These are phyloP conservation scores for Nesidiocoris tenuis DNA, from an alignment of 2,888 invertebrate species.

Conservation along the genomic window DNA sequence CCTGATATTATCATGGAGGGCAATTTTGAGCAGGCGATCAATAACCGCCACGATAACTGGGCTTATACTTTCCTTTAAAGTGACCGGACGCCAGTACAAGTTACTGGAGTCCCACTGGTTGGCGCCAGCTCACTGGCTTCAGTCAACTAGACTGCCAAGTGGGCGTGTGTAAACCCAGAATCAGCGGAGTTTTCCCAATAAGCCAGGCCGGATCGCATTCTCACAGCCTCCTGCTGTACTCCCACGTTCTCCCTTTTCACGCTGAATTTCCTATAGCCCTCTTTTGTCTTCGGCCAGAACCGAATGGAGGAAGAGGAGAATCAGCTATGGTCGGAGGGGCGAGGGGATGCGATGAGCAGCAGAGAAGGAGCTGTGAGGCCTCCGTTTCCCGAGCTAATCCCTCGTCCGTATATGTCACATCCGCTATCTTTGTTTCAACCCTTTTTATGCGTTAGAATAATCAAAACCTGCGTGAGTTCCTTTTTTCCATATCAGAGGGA, in stretches of 20 bases:
- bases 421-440: slow-evolving; percentile 53
- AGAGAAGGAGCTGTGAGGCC: slow-evolving; percentile 6
- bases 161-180: too few species aligned
- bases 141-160: too few species aligned
- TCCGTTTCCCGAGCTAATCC: slow-evolving; percentile 49
- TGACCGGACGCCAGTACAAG: too few species aligned
- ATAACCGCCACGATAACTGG: too few species aligned
- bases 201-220: background rate
- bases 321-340: background rate
- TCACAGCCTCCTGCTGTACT: slow-evolving; percentile 6
- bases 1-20: too few species aligned
- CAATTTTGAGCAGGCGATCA: too few species aligned
- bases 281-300: slow-evolving; percentile 48
- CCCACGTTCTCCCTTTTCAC: slow-evolving; percentile 28
- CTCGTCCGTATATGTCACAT: slow-evolving; percentile 51
- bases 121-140: too few species aligned
- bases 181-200: too few species aligned
- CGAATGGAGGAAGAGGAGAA: slow-evolving; percentile 17
- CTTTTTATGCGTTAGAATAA: slow-evolving; percentile 52
- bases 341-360: background rate
- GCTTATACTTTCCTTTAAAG: too few species aligned
- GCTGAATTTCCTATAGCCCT: slow-evolving; percentile 51
- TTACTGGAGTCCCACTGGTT: too few species aligned
- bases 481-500: slow-evolving; percentile 50
- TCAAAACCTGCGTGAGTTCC: slow-evolving; percentile 51